Evolutionary conservation across 1,140 invertebrate genomes (phyloP), one percentile per base, ranked within the genome.

Genomic region (Heliconius eleuchia): DNA sequence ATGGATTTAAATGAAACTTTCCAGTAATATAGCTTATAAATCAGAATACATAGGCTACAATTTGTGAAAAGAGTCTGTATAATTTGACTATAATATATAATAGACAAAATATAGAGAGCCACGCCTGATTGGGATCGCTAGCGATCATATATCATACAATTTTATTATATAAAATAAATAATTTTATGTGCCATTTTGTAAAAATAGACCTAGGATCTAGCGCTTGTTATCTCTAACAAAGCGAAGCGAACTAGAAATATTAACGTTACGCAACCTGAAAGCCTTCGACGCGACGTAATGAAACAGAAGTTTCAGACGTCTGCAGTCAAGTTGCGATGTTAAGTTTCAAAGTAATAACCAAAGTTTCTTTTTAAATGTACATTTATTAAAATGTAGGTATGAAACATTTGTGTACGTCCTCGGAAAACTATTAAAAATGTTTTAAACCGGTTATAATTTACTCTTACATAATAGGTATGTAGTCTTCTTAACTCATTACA

Each of bases 201-300:
- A 30, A 27, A 13, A 66, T 9, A 57, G 19, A 57, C 23, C 60
- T 66, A 66, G 60, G n/a, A 27, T 30, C 60, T 8, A 66, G 52
- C 27, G 50, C 55, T 34, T 60, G 50, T 74, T 75, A 66, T 60
- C 52, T 75, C 52, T 75, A 39, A 60, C 34, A 39, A 60, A 42
- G 74, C 9, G 19, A 74, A 42, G 55, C 2, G 19, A 70, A 42
- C 42, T 73, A 70, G 72, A 60, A 39, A 71, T 75, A 75, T 79
- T 75, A 46, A 79, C 42, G 73, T 79, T 71, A 79, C 73, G 73
- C 73, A 79, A 79, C 60, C 23, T 74, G 60, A 71, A 74, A 70
- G 34, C 60, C 78, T 73, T 71, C 60, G 60, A 66, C 60, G 60
- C 60, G 46, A 46, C 74, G n/a, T 71, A 76, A 76, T 76, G 37